Evolutionary conservation across 2,113 vertebrate species (phyloP).

Genomic region (Grallaria varia): DNA sequence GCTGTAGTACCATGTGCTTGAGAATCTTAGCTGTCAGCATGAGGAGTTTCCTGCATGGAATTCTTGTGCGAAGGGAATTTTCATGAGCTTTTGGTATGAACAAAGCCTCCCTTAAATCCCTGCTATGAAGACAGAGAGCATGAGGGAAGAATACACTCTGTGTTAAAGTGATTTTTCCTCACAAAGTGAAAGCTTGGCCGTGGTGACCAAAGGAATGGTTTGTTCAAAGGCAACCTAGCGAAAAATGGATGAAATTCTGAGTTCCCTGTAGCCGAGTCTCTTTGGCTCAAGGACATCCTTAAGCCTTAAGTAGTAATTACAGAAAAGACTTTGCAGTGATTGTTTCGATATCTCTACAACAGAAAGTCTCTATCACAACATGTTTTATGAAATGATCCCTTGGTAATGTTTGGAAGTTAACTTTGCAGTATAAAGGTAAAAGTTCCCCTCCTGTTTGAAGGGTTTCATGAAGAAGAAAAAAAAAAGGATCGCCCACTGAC

Average conservation of each 20-base stretch:
- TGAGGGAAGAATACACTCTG: background rate
- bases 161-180: background rate
- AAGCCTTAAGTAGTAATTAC: background rate
- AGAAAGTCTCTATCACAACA: background rate
- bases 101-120: background rate
- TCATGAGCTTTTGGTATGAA: background rate
- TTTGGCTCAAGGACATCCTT: background rate
- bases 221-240: background rate
- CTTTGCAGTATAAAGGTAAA: slow-evolving; percentile 5
- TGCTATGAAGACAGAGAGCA: background rate
- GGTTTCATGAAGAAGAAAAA: background rate
- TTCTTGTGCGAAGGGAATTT: background rate
- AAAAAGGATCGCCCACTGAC: slow-evolving; percentile 31
- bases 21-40: background rate
- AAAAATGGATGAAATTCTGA: background rate
- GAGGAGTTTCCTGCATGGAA: background rate
- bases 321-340: background rate
- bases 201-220: background rate
- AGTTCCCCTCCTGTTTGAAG: slow-evolving; percentile 15
- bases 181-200: background rate
- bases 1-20: background rate
- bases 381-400: background rate
- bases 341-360: background rate
- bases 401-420: background rate
- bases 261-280: background rate